phyloP scores from a whole-genome alignment of 2,113 vertebrate genomes.

The Oreochromis aureus region DNA sequence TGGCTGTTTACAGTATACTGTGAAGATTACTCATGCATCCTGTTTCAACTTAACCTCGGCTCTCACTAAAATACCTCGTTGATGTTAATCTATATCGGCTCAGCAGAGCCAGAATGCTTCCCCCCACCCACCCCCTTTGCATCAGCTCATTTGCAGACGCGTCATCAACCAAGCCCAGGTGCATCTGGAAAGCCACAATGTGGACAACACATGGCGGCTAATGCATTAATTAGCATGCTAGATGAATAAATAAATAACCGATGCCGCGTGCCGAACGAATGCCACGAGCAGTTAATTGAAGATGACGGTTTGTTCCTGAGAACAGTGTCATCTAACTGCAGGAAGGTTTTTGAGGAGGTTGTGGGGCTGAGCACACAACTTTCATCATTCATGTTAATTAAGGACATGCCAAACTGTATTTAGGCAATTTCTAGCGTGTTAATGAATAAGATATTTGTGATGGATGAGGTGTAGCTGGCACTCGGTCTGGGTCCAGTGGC shows the following conservation, averaged over 20 bases:
- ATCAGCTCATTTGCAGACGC: slow-evolving; percentile 9
- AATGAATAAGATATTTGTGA: slow-evolving; percentile 71
- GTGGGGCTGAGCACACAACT: slow-evolving; percentile 14
- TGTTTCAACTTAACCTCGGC: background rate
- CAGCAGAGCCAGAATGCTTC: background rate
- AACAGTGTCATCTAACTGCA: slow-evolving; percentile 30
- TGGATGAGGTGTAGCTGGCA: slow-evolving; percentile 58
- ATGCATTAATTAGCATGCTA: slow-evolving; percentile 52
- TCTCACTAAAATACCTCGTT: background rate
- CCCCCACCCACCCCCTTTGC: background rate
- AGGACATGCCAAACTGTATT: slow-evolving; percentile 67
- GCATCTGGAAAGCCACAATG: background rate
- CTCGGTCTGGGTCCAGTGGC: slow-evolving; percentile 48
- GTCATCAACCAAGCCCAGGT: slow-evolving; percentile 16
- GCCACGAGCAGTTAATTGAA: slow-evolving; percentile 43
- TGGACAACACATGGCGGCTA: slow-evolving; percentile 41
- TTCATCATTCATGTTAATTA: slow-evolving; percentile 75
- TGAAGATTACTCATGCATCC: background rate
- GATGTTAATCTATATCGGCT: background rate
- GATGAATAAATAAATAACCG: slow-evolving; percentile 49
- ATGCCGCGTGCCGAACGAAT: slow-evolving; percentile 25
- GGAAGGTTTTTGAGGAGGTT: slow-evolving; percentile 10
- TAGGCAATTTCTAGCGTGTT: slow-evolving; percentile 54
- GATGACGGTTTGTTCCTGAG: slow-evolving; percentile 16
- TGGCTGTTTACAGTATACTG: background rate